phyloP scores from a whole-genome alignment of 2,113 vertebrate genomes.

The Alligator mississippiensis region DNA sequence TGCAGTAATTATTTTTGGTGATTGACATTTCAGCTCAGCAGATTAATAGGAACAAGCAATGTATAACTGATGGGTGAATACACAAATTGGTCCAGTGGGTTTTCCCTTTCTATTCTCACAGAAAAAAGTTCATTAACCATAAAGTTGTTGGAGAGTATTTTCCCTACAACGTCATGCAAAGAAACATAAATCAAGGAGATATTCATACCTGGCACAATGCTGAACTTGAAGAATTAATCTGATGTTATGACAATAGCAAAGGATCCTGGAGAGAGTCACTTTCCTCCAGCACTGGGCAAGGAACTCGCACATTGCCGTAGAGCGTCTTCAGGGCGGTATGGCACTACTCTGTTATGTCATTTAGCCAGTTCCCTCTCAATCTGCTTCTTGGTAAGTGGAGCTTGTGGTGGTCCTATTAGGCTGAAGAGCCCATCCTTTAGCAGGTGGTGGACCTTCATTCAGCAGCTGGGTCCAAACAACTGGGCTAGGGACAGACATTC shows the following conservation, averaged over 20 bases:
- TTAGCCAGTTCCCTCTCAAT: too few species aligned
- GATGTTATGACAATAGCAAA: background rate
- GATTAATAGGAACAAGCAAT: background rate
- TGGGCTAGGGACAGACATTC: too few species aligned
- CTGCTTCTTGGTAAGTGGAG: too few species aligned
- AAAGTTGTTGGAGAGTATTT: background rate
- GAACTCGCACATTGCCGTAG: background rate
- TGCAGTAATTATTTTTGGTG: background rate
- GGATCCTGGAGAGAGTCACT: background rate
- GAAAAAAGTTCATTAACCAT: background rate
- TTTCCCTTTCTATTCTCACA: background rate
- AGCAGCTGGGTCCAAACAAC: too few species aligned
- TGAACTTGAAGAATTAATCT: background rate
- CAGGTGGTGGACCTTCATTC: too few species aligned
- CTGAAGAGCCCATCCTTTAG: background rate
- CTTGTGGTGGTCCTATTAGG: background rate
- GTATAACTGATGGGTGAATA: accelerated
- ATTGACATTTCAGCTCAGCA: background rate
- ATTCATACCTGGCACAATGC: background rate
- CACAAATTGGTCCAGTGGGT: background rate
- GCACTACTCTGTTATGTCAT: too few species aligned
- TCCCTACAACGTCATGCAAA: background rate
- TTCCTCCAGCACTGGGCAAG: background rate
- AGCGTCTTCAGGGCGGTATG: too few species aligned
- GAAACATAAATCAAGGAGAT: background rate